Evolutionary conservation across 2,888 invertebrate genomes (phyloP), one percentile per base, ranked within the genome.

Genomic region (Scaptodrosophila latifasciaeformis): DNA sequence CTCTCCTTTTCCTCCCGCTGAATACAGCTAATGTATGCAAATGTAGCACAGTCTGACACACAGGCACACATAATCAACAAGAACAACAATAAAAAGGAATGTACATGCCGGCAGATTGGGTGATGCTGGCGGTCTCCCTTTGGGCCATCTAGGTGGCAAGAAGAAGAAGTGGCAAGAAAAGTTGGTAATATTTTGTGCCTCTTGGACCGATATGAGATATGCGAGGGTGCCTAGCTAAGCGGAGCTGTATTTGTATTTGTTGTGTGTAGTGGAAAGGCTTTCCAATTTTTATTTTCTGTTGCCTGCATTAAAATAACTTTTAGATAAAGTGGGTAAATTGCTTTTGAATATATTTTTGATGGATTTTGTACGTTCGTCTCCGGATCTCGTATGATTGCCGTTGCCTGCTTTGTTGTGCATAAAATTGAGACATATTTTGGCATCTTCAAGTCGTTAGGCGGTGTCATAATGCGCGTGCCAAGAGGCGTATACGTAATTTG

Each of bases 291-390:
- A 15, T 34, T 13, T 34, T 15, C 49, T 59, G 13, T 2, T 21
- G 55, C 48, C 55, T 58, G 57, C 67, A 67, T 70, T 56, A 67
- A 70, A 70, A 68, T 67, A 67, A 67, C 67, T 68, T 58, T 56
- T 52, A 70, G 67, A 68, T 68, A 68, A 70, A 68, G 61, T 52
- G 61, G 56, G 67, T 60, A 67, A 67, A 67, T 67, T 70, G 67
- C 67, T 63, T 70, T 67, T 63, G 70, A 67, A 67, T 70, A 67
- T 47, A 45, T 57, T 54, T 67, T 53, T 57, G 68, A 64, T 60
- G 66, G 54, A 52, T 49, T 53, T 60, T 46, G 19, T 15, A 15
- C 35, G 18, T 29, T 44, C 13, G 30, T 7, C 24, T 35, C 18
- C 18, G n/a, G 49, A 13, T 50, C 43, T 35, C 18, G 9, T 40